Evolutionary conservation across 1,140 invertebrate genomes (phyloP), one percentile per base, ranked within the genome.

Genomic region (Tyrophagus putrescentiae): DNA sequence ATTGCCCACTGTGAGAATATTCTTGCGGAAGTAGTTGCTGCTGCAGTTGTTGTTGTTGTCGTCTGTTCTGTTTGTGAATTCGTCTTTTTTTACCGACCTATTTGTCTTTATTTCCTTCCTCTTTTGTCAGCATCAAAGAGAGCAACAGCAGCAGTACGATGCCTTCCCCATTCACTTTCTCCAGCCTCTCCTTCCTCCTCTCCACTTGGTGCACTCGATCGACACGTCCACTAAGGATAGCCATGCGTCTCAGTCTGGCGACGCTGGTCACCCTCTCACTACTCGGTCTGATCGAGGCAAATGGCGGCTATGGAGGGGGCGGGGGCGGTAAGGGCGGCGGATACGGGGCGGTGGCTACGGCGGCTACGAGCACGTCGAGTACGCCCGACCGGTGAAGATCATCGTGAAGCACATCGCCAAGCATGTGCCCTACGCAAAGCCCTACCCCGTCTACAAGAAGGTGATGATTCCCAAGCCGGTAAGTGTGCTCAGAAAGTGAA

Each of bases 251-350:
- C 21, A 39, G 11, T 7, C 23, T 7, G 28, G 13, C 7, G n/a
- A 11, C 60, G 65, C 65, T 25, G 62, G 59, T 60, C 32, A 66
- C 41, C 62, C 66, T 48, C 63, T 65, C 41, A 66, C 64, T 42
- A 64, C 63, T 31, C 50, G 53, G 45, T 62, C 64, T 23, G 62
- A 48, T 48, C 25, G 29, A 63, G 23, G 61, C 44, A 1, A 45
- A 58, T 4, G 64, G 57, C 29, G 50, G 59, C n/a, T 42, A 62
- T n/a, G 64, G 61, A 3, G 56, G 50, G 23, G 62, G 56, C 1
- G 54, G 60, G 3, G 63, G 59, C 16, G 57, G 65, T n/a, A 60
- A 61, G 2, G 59, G 64, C 9, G 41, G 44, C 16, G 54, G 58
- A 13, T 67, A 67, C 21, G 53, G 65, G 56, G 48, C 21, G 50